These are phyloP conservation scores for Rhodinocichla rosea DNA, from an alignment of 2,113 vertebrate species.

Conservation along the genomic window DNA sequence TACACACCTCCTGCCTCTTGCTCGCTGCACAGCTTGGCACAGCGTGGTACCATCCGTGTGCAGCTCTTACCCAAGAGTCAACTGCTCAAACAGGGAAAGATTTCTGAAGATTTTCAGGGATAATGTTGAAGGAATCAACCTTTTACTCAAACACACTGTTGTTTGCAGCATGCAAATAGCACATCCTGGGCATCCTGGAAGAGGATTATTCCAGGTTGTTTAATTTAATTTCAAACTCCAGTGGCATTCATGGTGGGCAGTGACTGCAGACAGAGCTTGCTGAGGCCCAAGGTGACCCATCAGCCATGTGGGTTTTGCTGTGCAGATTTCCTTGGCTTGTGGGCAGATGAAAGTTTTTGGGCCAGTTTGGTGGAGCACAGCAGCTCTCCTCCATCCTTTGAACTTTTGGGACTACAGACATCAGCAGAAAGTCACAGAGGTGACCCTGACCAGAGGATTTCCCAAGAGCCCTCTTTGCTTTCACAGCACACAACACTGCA, in stretches of 20 bases:
- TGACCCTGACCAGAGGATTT: not conserved
- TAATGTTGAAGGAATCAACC: not conserved
- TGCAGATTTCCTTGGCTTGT: conserved; percentile 69
- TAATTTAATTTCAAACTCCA: not conserved
- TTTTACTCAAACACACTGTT: not conserved
- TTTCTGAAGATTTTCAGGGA: not conserved
- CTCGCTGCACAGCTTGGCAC: not conserved
- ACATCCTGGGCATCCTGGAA: not conserved
- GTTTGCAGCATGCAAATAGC: not conserved
- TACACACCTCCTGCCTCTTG: not conserved
- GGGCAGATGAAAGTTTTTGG: conserved; percentile 49
- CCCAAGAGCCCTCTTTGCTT: not conserved
- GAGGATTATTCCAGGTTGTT: not conserved
- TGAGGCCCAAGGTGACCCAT: not conserved
- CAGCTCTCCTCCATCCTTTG: conserved; percentile 73
- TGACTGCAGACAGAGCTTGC: not conserved
- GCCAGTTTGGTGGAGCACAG: conserved; percentile 51
- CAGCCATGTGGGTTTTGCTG: not conserved
- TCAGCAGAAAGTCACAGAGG: conserved; percentile 57
- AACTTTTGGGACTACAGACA: conserved; percentile 49
- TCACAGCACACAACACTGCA: fast-evolving
- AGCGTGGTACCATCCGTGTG: not conserved
- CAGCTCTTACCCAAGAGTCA: not conserved
- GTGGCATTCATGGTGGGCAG: not conserved
- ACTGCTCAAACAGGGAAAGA: not conserved